Conservation (phyloP, 2,797 vertebrate species). For the Amblyopsis hoosieri region DNA sequence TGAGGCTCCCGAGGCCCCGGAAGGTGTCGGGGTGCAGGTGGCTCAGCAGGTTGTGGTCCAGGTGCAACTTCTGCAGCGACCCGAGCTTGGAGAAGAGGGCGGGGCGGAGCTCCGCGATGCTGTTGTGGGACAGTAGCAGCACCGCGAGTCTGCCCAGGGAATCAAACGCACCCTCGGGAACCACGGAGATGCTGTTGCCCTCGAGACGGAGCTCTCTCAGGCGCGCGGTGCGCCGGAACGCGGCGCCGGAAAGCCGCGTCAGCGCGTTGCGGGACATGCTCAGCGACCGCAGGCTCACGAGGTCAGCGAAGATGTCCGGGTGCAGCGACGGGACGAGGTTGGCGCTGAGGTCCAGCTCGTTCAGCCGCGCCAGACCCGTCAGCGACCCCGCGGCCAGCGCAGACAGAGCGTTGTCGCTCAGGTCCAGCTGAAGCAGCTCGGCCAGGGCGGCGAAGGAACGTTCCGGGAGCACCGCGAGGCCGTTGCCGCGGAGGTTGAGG, state of each 20-base stretch:
- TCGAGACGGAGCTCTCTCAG: constrained; percentile 67
- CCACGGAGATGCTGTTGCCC: constrained; percentile 52
- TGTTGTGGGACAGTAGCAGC: constrained; percentile 66
- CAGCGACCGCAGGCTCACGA: constrained; percentile 50
- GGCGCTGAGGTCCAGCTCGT: constrained; percentile 54
- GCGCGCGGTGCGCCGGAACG: constrained; percentile 52
- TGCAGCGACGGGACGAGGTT: constrained; percentile 60
- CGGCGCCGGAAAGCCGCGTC: constrained; percentile 32
- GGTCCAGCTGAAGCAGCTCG: constrained; percentile 40
- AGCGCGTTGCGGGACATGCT: constrained; percentile 68
- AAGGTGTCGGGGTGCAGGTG: constrained; percentile 53
- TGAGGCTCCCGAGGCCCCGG: constrained; percentile 40
- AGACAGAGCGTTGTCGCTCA: constrained; percentile 60
- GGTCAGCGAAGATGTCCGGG: constrained; percentile 37
- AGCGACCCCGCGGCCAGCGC: constrained; percentile 52
- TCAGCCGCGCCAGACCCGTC: constrained; percentile 50
- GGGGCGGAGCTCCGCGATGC: constrained; percentile 46
- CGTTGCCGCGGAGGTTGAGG: constrained; percentile 61
- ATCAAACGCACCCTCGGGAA: constrained; percentile 50
- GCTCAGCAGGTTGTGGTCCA: constrained; percentile 56
- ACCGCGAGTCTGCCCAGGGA: constrained; percentile 46
- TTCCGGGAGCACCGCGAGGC: constrained; percentile 46
- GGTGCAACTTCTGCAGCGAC: constrained; percentile 54
- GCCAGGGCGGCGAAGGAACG: constrained; percentile 50
- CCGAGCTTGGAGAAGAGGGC: constrained; percentile 42